Base-by-base conservation (phyloP, 2,888 invertebrate genomes). In the Epistrophe grossulariae region DNA sequence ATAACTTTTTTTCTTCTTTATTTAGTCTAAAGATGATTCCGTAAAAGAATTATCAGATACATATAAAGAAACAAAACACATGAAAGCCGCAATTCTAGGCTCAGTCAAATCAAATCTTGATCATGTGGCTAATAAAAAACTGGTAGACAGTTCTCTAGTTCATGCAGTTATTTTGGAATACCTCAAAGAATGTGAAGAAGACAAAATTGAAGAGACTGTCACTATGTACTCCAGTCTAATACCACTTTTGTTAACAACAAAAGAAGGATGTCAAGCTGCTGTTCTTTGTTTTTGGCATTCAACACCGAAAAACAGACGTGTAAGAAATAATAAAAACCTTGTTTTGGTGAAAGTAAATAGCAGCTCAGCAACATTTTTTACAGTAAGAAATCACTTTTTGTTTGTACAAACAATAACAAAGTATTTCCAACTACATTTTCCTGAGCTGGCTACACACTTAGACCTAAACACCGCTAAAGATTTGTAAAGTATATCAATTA, bases 261-360 rank as follows among this genome's bases (percentile, higher is more conserved):
- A 96, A 90, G 96, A 97, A 83, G 98, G 99, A 1, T 95, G 96
- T 5, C 95, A 95, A 89, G 95, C 96, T 0, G 97, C 97, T 2
- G 95, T 97, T 93, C 94, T 96, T 68, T 97, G 98, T 91, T 95
- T 99, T 77, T 98, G 98, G 97, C 95, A 97, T 91, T 97, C 98
- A 8, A 95, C 95, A 15, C 96, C 96, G 74, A 97, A 97, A 90
- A 97, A 96, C 90, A 95, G 96, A 89, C 95, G 97, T 93, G 95
- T 95, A 89, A 90, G 91, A 13, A 17, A 11, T 19, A 9, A 17
- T 11, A 38, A 45, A n/a, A n/a, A n/a, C n/a, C n/a, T n/a, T n/a
- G n/a, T n/a, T n/a, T n/a, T n/a, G n/a, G n/a, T n/a, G n/a, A n/a
- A n/a, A n/a, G n/a, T n/a, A n/a, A n/a, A n/a, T n/a, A n/a, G n/a